These are phyloP conservation scores for Buceros bicornis DNA, from an alignment of 2,797 vertebrate species.

Conservation along the genomic window DNA sequence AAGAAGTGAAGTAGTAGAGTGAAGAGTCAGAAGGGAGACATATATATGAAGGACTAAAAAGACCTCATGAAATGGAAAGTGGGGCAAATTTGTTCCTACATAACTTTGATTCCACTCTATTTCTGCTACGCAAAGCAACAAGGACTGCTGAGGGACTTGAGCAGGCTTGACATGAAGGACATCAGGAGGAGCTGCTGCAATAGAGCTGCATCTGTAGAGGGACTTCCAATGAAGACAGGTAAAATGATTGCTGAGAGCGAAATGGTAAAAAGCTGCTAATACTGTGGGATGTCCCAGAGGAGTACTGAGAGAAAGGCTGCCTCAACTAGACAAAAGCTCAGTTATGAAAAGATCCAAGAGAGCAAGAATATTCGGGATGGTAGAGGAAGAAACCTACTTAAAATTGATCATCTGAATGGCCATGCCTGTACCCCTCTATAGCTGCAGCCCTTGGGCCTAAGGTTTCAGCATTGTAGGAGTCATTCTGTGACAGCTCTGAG, in stretches of 20 bases:
- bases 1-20: background rate
- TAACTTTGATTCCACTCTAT: background rate
- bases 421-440: background rate
- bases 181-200: background rate
- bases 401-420: background rate
- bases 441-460: background rate
- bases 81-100: accelerated
- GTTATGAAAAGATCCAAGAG: background rate
- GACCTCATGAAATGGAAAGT: background rate
- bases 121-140: background rate
- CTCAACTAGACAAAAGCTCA: background rate
- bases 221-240: background rate
- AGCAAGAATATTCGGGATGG: background rate
- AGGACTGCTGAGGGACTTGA: background rate
- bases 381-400: background rate
- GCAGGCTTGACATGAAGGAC: background rate
- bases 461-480: background rate
- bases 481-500: background rate
- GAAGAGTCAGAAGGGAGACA: background rate
- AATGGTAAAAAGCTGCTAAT: background rate
- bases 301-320: background rate
- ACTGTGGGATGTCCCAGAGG: accelerated
- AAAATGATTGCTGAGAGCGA: background rate
- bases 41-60: background rate
- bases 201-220: background rate